phyloP scores from a whole-genome alignment of 2,113 vertebrate genomes.

The Rutilus rutilus region DNA sequence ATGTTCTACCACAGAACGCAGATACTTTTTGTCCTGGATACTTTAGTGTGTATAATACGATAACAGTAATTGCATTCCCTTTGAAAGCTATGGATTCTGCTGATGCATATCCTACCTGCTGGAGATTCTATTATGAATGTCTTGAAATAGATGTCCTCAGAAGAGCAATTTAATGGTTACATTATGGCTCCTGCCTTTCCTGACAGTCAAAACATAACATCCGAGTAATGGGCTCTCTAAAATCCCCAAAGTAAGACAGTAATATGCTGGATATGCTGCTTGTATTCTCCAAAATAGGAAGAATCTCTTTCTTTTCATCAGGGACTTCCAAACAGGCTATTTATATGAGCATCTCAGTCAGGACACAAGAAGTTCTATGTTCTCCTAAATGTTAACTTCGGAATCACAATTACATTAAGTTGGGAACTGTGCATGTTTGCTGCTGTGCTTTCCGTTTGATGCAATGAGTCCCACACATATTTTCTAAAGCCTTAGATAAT shows the following conservation, averaged over 20 bases:
- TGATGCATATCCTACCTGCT: conserved; percentile 36
- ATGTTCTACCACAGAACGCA: background rate
- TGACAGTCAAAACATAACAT: conserved; percentile 1
- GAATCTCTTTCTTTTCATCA: conserved; percentile 49
- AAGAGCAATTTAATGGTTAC: conserved; percentile 30
- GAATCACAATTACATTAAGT: conserved; percentile 38
- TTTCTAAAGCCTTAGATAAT: conserved; percentile 8
- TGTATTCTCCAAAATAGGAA: conserved; percentile 54
- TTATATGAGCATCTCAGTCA: conserved; percentile 47
- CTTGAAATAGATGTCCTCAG: background rate
- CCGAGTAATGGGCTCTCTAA: conserved; percentile 10
- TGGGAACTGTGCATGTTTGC: conserved; percentile 29
- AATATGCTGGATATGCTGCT: conserved; percentile 34
- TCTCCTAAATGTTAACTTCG: conserved; percentile 37
- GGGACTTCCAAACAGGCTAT: conserved; percentile 52
- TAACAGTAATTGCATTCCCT: conserved; percentile 10
- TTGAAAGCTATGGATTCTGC: background rate
- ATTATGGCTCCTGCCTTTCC: conserved; percentile 16
- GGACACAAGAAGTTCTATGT: conserved; percentile 39
- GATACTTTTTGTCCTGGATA: background rate
- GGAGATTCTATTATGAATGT: background rate
- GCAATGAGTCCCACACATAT: background rate
- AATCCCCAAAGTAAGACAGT: background rate
- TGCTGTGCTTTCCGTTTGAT: background rate
- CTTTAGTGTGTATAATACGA: background rate